Conservation (phyloP, 2,888 invertebrate genomes). For the Hemithea aestivaria region DNA sequence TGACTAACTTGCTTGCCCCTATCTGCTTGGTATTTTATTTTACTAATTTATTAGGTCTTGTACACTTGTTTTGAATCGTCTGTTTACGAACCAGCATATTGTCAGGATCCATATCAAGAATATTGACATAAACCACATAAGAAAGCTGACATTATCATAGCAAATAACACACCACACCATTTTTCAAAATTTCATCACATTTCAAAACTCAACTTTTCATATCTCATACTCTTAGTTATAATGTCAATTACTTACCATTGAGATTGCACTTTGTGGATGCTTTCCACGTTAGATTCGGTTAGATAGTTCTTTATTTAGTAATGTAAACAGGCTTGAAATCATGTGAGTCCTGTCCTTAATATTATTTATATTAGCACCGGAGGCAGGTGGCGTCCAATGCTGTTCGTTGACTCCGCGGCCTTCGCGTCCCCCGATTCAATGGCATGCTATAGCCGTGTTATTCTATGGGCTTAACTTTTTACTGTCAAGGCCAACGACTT, state of each 20-base stretch:
- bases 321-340: background rate
- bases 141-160: no score
- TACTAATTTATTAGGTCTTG: background rate
- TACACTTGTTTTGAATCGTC: no score
- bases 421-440: constrained; percentile 64
- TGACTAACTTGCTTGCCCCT: constrained; percentile 40
- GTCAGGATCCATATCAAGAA: no score
- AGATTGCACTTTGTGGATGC: no score
- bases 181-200: no score
- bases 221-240: no score
- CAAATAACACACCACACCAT: no score
- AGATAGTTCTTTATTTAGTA: constrained; percentile 1
- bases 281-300: no score
- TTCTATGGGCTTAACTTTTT: constrained; percentile 54
- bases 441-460: constrained; percentile 55
- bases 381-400: constrained; percentile 68
- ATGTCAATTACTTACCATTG: no score
- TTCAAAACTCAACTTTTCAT: no score
- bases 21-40: background rate
- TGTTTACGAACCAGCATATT: no score
- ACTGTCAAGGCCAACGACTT: constrained; percentile 58
- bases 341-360: constrained; percentile 32
- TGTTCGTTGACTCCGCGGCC: constrained; percentile 71
- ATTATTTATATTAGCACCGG: constrained; percentile 50
- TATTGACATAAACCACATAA: no score